These are phyloP conservation scores for Dinoponera quadriceps DNA, from an alignment of 1,140 invertebrate species.

Conservation along the genomic window DNA sequence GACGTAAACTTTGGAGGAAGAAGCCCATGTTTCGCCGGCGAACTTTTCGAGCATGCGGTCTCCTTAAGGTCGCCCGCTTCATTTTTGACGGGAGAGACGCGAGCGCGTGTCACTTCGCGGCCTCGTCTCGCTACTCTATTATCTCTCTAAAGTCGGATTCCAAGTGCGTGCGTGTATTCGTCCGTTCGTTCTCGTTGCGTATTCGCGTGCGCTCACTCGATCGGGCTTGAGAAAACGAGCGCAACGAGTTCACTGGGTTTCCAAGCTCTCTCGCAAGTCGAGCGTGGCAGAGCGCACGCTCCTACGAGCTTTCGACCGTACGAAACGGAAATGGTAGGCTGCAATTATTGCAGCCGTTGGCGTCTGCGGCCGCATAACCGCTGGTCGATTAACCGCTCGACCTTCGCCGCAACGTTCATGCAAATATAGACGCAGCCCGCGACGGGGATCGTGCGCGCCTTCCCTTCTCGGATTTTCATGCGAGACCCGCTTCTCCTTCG, in stretches of 20 bases:
- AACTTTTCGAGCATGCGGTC: neutral
- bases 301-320: slow-evolving; percentile 56
- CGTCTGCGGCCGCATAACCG: slow-evolving; percentile 62
- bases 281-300: slow-evolving; percentile 39
- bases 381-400: slow-evolving; percentile 74
- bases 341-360: slow-evolving; percentile 69
- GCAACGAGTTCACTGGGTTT: slow-evolving; percentile 55
- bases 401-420: slow-evolving; percentile 66
- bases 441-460: slow-evolving; percentile 31
- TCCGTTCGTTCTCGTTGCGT: neutral
- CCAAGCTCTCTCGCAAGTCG: slow-evolving; percentile 46
- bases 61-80: too few relatives aligned
- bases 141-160: slow-evolving; percentile 14
- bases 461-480: slow-evolving; percentile 33
- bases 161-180: neutral
- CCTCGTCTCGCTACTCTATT: neutral
- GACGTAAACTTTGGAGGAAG: too few relatives aligned
- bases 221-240: neutral
- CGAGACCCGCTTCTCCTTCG: slow-evolving; percentile 29
- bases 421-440: slow-evolving; percentile 53
- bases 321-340: slow-evolving; percentile 71
- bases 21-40: too few relatives aligned
- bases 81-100: neutral
- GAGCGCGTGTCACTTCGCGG: neutral
- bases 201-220: neutral